Base-by-base conservation (phyloP, 1,140 invertebrate genomes). In the Triops longicaudatus region DNA sequence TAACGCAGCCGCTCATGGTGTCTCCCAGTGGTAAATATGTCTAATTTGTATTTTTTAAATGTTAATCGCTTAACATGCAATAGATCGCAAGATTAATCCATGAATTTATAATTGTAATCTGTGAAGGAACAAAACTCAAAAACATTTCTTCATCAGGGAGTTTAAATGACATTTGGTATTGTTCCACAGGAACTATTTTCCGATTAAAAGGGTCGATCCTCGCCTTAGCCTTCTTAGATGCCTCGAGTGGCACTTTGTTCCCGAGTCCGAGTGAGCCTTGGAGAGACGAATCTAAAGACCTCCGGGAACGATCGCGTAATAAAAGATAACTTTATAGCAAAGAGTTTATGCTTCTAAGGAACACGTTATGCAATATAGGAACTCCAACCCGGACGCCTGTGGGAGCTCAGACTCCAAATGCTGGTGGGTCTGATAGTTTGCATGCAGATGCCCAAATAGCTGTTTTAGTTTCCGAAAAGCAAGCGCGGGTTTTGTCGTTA, bases 131-230 rank as follows among this genome's bases (percentile, higher is more conserved):
- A n/a, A n/a, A n/a, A n/a, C n/a, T n/a, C n/a, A n/a, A n/a, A n/a
- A n/a, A n/a, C n/a, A n/a, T n/a, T n/a, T n/a, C n/a, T n/a, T n/a
- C n/a, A n/a, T n/a, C n/a, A n/a, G n/a, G n/a, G n/a, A n/a, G n/a
- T n/a, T n/a, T n/a, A n/a, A n/a, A n/a, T n/a, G n/a, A n/a, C n/a
- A n/a, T n/a, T n/a, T n/a, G n/a, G n/a, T n/a, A n/a, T n/a, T 37
- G 7, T 37, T 37, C 31, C 31, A 7, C 31, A 93, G 96, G 96
- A 80, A 94, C 95, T 80, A 91, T 98, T 83, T 97, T 97, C 87
- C 91, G 96, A 84, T 86, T 98, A 84, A 97, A 96, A 86, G 96
- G 96, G 80, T 90, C 92, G 82, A 96, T 98, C 83, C 85, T 97
- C 81, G 91, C 91, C 76, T 94, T 98, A 89, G 94, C 93, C 74